These are phyloP conservation scores for Eonycteris spelaea DNA, from an alignment of 2,113 vertebrate genomes.

Conservation along the genomic window DNA sequence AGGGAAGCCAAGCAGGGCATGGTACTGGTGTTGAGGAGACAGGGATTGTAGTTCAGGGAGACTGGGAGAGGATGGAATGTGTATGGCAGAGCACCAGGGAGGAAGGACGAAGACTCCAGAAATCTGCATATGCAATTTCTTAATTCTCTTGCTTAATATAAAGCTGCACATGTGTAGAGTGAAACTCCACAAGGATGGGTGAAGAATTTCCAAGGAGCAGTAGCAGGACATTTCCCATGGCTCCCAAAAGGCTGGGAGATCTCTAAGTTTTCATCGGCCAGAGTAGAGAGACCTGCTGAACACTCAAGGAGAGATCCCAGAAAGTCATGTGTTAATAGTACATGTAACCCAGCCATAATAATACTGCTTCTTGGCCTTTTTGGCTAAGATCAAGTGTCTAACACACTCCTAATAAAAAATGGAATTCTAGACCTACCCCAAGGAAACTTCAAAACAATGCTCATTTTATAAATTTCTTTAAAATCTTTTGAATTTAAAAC, in stretches of 20 bases:
- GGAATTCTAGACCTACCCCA: not conserved
- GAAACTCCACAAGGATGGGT: not conserved
- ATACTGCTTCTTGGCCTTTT: not conserved
- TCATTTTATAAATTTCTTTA: not conserved
- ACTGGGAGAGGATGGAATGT: not conserved
- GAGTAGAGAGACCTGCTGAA: not conserved
- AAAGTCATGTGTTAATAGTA: not conserved
- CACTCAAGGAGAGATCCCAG: not conserved
- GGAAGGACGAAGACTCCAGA: not conserved
- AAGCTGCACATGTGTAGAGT: not conserved
- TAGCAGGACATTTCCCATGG: not conserved
- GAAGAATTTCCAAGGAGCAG: not conserved
- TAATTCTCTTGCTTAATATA: slow-evolving; percentile 13
- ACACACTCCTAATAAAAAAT: not conserved
- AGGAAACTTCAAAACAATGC: not conserved
- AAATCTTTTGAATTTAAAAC: not conserved
- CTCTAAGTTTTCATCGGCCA: not conserved
- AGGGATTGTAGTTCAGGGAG: not conserved
- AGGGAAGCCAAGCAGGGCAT: not conserved
- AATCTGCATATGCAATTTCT: slow-evolving; percentile 7
- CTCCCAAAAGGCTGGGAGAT: not conserved
- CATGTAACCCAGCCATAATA: not conserved
- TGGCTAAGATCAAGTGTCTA: no score
- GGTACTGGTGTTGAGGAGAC: not conserved
- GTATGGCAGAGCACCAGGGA: not conserved